Conservation (phyloP, 2,888 invertebrate genomes). For the Lacanobia oleracea region DNA sequence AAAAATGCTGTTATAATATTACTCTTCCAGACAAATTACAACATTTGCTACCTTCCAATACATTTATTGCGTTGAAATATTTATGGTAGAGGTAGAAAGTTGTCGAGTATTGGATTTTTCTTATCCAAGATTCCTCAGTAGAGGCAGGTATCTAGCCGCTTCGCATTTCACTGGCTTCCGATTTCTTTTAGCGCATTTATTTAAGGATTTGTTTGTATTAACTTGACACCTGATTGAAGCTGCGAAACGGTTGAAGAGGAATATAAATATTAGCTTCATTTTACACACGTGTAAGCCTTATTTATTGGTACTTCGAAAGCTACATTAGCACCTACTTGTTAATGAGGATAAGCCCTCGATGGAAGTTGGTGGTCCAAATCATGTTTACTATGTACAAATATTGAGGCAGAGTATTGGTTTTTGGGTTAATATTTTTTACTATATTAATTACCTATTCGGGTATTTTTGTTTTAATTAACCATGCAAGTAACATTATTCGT, state of each 20-base stretch:
- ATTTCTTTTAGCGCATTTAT: slow-evolving; percentile 53
- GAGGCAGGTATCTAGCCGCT: slow-evolving; percentile 36
- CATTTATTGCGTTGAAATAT: slow-evolving; percentile 49
- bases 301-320: background rate
- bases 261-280: slow-evolving; percentile 30
- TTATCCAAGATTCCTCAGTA: slow-evolving; percentile 30
- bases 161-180: slow-evolving; percentile 57
- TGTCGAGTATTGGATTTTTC: slow-evolving; percentile 51
- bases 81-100: slow-evolving; percentile 44
- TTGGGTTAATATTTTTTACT: background rate
- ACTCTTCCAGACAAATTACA: slow-evolving; percentile 31
- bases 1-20: slow-evolving; percentile 12
- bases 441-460: background rate
- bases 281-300: slow-evolving; percentile 22
- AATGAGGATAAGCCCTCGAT: background rate
- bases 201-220: slow-evolving; percentile 50
- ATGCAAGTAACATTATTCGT: background rate
- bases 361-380: slow-evolving; percentile 2
- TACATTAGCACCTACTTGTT: background rate
- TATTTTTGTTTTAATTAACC: background rate
- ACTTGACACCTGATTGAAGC: slow-evolving; percentile 39
- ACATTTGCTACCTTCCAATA: slow-evolving; percentile 31
- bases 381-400: slow-evolving; percentile 9
- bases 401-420: background rate
- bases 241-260: slow-evolving; percentile 26